These are phyloP conservation scores for Pimpla rufipes DNA, from an alignment of 2,888 invertebrate genomes.

Conservation along the genomic window DNA sequence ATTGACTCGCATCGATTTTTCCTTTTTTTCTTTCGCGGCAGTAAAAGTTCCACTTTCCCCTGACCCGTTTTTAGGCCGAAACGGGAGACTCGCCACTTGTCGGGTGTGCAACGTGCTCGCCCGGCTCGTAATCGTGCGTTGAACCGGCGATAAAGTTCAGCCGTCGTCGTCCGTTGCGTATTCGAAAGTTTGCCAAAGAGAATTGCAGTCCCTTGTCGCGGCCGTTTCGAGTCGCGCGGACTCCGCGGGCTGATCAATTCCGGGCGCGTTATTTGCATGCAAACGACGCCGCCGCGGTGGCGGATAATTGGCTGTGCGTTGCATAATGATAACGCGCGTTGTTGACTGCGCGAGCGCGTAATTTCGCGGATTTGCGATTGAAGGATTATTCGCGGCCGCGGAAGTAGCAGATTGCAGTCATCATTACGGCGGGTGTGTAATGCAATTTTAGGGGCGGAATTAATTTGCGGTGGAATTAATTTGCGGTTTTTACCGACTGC, in stretches of 20 bases:
- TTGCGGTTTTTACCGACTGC: no score
- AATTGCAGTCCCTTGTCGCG: not conserved
- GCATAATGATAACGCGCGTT: conserved; percentile 32
- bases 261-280: not conserved
- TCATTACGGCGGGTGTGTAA: not conserved
- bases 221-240: not conserved
- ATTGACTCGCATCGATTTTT: no score
- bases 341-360: conserved; percentile 8
- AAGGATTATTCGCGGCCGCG: no score
- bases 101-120: not conserved
- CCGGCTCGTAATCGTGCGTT: conserved; percentile 40
- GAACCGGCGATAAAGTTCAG: conserved; percentile 55
- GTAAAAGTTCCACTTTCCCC: conserved; percentile 21
- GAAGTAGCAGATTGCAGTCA: not conserved
- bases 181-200: conserved; percentile 44
- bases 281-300: conserved; percentile 17
- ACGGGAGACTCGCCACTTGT: conserved; percentile 7
- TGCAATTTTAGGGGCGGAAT: not conserved
- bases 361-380: conserved; percentile 11
- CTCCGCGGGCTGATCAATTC: conserved; percentile 7
- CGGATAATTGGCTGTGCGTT: conserved; percentile 14
- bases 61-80: conserved; percentile 16
- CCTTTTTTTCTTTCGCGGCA: not conserved
- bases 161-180: conserved; percentile 42
- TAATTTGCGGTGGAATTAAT: not conserved